Conservation (phyloP, 2,888 invertebrate genomes). For the Miltochrista miniata region DNA sequence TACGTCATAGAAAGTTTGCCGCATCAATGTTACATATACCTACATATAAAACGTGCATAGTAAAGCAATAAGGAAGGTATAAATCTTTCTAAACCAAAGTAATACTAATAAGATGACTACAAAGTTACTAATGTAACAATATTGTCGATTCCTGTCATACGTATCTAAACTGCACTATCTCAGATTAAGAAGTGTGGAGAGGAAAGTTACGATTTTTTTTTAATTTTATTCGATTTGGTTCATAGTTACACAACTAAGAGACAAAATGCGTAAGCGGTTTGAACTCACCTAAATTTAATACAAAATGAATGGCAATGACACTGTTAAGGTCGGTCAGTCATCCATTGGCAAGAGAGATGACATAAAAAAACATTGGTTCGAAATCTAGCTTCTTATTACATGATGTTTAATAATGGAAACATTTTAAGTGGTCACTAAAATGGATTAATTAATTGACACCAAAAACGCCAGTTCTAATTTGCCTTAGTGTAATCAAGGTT, state of each 20-base stretch:
- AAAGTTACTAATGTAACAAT: neutral
- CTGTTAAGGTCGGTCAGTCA: constrained; percentile 40
- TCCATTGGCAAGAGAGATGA: constrained; percentile 37
- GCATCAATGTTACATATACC: constrained; percentile 26
- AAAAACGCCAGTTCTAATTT: no score
- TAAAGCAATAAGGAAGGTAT: constrained; percentile 34
- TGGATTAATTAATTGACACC: no score
- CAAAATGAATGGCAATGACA: constrained; percentile 53
- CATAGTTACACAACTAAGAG: constrained; percentile 48
- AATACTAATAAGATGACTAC: constrained; percentile 6
- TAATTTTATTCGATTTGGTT: constrained; percentile 47
- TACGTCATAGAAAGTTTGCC: constrained; percentile 34
- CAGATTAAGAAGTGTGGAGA: neutral
- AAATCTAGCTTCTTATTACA: neutral
- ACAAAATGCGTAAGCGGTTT: constrained; percentile 41
- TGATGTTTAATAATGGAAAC: neutral
- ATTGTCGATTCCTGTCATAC: neutral
- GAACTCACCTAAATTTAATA: constrained; percentile 32
- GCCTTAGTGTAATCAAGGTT: no score
- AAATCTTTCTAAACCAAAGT: constrained; percentile 7
- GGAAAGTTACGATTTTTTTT: constrained; percentile 17
- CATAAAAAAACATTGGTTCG: constrained; percentile 10
- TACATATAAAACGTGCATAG: constrained; percentile 20
- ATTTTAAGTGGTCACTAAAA: no score
- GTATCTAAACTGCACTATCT: neutral